Evolutionary conservation across 2,797 vertebrate genomes (phyloP).

Genomic region (Phataginus tricuspis): DNA sequence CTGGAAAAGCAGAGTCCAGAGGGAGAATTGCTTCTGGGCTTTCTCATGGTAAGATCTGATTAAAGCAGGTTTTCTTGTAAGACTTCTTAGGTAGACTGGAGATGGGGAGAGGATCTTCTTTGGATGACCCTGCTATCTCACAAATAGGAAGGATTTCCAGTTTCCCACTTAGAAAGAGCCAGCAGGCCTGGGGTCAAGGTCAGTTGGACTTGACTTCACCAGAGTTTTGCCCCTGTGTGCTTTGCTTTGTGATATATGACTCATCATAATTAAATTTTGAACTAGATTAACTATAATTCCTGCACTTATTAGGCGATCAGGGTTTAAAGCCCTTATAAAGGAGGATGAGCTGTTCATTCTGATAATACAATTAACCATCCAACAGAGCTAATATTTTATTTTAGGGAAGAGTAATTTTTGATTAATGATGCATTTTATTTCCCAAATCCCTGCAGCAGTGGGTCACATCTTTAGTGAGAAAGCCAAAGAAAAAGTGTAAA

Average conservation of each 20-base stretch:
- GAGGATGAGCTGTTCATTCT: conserved; percentile 73
- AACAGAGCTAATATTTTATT: conserved; percentile 78
- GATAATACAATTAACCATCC: conserved; percentile 75
- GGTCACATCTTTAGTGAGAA: conserved; percentile 59
- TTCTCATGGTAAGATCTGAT: conserved; percentile 60
- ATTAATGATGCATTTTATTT: conserved; percentile 74
- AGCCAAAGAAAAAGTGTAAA: conserved; percentile 48
- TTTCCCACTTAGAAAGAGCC: conserved; percentile 50
- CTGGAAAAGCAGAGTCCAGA: conserved; percentile 44
- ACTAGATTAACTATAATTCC: conserved; percentile 79
- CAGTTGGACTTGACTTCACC: conserved; percentile 62
- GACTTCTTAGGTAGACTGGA: background rate
- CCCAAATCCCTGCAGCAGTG: conserved; percentile 54
- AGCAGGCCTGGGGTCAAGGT: conserved; percentile 62
- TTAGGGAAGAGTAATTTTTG: conserved; percentile 76
- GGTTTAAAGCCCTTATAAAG: conserved; percentile 76
- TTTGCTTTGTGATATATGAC: conserved; percentile 76
- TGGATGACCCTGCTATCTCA: conserved; percentile 36
- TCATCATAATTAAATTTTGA: conserved; percentile 80
- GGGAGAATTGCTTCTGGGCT: conserved; percentile 44
- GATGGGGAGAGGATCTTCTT: background rate
- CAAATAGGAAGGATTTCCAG: conserved; percentile 62
- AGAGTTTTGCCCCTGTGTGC: conserved; percentile 57
- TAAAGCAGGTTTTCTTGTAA: conserved; percentile 52
- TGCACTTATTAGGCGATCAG: conserved; percentile 75